Base-by-base conservation (phyloP, 2,888 invertebrate species). In the Ptychoptera contaminata region DNA sequence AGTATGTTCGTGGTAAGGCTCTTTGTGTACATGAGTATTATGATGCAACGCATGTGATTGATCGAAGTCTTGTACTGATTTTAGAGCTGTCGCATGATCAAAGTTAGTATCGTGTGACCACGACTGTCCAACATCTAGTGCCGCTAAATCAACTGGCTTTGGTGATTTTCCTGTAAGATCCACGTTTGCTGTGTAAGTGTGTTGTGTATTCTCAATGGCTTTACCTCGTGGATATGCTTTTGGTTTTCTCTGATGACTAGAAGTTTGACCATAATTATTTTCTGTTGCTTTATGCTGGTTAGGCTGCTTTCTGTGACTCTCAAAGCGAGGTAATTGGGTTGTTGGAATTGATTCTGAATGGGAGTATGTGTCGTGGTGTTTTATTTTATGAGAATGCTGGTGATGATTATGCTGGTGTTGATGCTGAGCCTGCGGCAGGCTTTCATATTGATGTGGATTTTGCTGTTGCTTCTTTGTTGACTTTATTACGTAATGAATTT, bases 51-150 rank as follows among this genome's bases (percentile, higher is more conserved):
- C 59, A 50, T 65, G 61, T 1, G 62, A 57, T 9, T 59, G 44
- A 48, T 64, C 62, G 12, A 64, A 62, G 16, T 62, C 63, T 46
- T 63, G 62, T 16, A 61, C 52, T 41, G 61, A 62, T 40, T 62
- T 63, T 1, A 65, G 47, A 1, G 61, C 63, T 1, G 60, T 57
- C 0, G 59, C 54, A 46, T 65, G 65, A 49, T 65, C 65, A 40
- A 65, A 63, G n/a, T 53, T 46, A 11, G 48, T 46, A 35, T 42
- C 16, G 16, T 35, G 52, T 3, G 60, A 60, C 51, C 61, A 62
- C 2, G 62, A 58, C 5, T 61, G 47, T 2, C 47, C 48, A 12
- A 46, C 44, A 40, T 50, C 48, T 32, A 47, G 36, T 9, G 48
- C 45, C 9, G 50, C 44, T 8, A 46, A 23, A 40, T 50, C 50